Percentiles rank a stretch among this genome's conserved stretches.
Evolutionary conservation across 1,140 invertebrate species (phyloP).

Genomic region (Plutomurus gul): DNA sequence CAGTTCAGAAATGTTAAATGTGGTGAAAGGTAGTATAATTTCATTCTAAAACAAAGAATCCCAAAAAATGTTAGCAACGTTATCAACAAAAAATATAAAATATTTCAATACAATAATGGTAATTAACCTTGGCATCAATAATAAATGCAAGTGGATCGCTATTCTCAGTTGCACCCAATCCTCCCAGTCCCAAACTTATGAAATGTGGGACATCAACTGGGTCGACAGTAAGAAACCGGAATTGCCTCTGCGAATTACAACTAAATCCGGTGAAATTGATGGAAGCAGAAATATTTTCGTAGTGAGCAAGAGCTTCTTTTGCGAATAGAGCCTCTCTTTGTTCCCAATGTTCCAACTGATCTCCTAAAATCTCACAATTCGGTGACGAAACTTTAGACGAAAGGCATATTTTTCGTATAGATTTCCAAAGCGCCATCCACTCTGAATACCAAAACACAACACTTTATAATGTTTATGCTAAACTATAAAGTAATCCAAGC

Average conservation of each 20-base stretch:
- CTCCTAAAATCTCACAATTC: constrained; percentile 36
- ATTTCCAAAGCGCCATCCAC: constrained; percentile 47
- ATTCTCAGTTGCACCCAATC: not conserved
- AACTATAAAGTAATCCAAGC: not conserved
- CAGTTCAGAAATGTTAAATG: constrained; percentile 50
- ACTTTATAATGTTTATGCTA: not conserved
- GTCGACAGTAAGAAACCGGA: constrained; percentile 50
- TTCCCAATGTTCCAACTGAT: constrained; percentile 49
- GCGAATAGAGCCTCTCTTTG: constrained; percentile 26
- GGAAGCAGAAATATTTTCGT: constrained; percentile 32
- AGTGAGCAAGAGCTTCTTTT: constrained; percentile 43
- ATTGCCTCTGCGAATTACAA: constrained; percentile 37
- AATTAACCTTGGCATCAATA: constrained; percentile 48
- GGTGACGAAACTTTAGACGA: not conserved
- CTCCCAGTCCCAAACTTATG: constrained; percentile 42
- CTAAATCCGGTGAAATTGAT: constrained; percentile 52
- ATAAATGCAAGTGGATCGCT: constrained; percentile 50
- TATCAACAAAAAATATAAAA: not conserved
- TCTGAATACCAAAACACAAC: constrained; percentile 22
- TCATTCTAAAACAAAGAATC: constrained; percentile 44
- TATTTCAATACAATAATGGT: too few relatives aligned
- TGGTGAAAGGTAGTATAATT: constrained; percentile 41
- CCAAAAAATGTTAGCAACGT: not conserved
- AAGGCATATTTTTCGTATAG: constrained; percentile 41
- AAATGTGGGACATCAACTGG: constrained; percentile 52